Conservation (phyloP, 53 echinoderm and acorn worm species). For the Antedon mediterranea region DNA sequence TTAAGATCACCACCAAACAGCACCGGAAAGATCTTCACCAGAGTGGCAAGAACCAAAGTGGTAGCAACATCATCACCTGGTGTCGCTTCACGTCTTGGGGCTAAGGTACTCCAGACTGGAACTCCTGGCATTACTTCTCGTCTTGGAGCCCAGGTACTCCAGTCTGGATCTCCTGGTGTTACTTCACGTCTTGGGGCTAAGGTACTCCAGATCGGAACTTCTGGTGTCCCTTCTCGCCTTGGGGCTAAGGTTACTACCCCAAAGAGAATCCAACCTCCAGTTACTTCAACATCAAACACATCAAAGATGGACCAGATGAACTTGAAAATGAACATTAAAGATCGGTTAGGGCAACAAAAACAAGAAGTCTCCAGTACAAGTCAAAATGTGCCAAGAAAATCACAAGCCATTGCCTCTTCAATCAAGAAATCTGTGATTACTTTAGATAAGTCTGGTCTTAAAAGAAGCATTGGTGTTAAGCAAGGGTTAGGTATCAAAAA, state of each 20-base stretch:
- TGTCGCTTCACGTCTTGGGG: conserved; percentile 26
- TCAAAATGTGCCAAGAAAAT: not conserved
- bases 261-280: not conserved
- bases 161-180: conserved; percentile 7
- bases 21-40: not conserved
- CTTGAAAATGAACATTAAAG: not conserved
- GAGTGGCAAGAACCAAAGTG: not conserved
- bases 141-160: not conserved
- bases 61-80: conserved; percentile 3
- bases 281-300: not conserved
- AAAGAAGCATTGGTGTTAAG: not conserved
- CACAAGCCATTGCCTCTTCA: too few species aligned
- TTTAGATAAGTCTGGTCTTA: not conserved
- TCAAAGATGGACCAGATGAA: not conserved
- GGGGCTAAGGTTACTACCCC: conserved; percentile 17
- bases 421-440: too few species aligned
- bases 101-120: not conserved
- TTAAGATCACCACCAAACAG: not conserved
- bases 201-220: not conserved
- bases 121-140: not conserved
- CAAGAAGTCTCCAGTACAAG: not conserved
- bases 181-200: conserved; percentile 20
- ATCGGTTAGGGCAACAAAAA: not conserved
- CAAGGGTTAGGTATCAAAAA: not conserved
- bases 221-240: conserved; percentile 22